phyloP scores from a whole-genome alignment of 2,113 vertebrate genomes.

The Petrocephalus microphthalmus region DNA sequence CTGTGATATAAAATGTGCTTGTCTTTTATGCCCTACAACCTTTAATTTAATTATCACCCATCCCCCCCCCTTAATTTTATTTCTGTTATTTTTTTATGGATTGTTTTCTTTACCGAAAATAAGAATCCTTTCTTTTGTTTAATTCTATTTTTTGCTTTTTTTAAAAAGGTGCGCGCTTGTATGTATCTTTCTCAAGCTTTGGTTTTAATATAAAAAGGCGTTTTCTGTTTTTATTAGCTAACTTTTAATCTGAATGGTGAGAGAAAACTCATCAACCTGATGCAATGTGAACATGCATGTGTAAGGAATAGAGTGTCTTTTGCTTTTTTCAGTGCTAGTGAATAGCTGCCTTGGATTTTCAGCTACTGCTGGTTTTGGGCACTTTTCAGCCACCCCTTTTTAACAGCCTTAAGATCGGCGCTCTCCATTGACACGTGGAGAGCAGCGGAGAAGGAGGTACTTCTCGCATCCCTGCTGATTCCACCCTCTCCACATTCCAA shows the following conservation, averaged over 20 bases:
- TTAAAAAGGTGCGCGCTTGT: not conserved
- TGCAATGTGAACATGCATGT: no score
- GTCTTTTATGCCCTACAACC: not conserved
- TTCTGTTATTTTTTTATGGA: not conserved
- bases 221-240: not conserved
- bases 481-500: not conserved
- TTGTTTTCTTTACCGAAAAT: not conserved
- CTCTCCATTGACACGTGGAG: not conserved
- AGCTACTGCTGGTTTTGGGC: not conserved
- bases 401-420: not conserved
- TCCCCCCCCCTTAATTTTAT: not conserved
- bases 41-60: not conserved
- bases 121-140: not conserved
- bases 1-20: not conserved
- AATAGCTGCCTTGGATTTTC: not conserved
- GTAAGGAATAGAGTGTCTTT: no score
- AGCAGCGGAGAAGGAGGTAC: not conserved
- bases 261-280: not conserved
- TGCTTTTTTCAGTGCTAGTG: not conserved
- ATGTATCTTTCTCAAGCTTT: not conserved
- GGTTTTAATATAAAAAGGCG: not conserved
- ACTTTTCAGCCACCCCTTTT: not conserved
- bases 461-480: not conserved
- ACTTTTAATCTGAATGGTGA: not conserved
- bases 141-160: not conserved